Conservation (phyloP, 2,797 vertebrate species). For the Gymnothorax javanicus region DNA sequence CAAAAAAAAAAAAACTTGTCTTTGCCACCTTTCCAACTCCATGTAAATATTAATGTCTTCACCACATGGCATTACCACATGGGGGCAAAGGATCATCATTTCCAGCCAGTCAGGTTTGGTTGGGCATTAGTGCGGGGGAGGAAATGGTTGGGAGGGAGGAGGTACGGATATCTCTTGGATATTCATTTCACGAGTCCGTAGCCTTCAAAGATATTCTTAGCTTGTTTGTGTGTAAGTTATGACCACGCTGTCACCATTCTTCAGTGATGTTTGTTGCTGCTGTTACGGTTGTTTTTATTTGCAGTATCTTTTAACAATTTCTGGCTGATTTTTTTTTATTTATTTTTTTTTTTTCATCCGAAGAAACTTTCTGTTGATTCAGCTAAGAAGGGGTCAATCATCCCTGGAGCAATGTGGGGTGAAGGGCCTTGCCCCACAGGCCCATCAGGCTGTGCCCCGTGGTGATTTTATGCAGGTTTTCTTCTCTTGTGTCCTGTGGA, state of each 20-base stretch:
- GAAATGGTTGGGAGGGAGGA: conserved; percentile 15
- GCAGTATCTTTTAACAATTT: too few species aligned
- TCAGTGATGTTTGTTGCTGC: neutral
- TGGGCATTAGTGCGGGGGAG: neutral
- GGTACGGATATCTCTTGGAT: conserved; percentile 30
- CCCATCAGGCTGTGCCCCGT: too few species aligned
- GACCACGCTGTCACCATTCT: conserved; percentile 26
- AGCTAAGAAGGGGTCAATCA: too few species aligned
- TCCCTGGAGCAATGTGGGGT: too few species aligned
- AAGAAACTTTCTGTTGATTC: too few species aligned
- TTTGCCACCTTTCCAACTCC: neutral
- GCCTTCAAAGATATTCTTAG: conserved; percentile 53
- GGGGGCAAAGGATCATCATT: conserved; percentile 44
- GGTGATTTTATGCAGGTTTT: too few species aligned
- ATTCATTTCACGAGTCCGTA: conserved; percentile 45
- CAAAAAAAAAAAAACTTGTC: neutral
- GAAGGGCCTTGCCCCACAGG: too few species aligned
- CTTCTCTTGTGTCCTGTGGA: too few species aligned
- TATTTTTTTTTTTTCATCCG: neutral
- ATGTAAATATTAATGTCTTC: conserved; percentile 7
- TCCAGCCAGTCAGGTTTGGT: neutral
- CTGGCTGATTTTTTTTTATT: neutral
- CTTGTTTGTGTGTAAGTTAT: conserved; percentile 55
- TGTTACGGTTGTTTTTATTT: neutral
- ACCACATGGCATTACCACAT: neutral